Evolutionary conservation across 2,113 vertebrate genomes (phyloP).

Genomic region (Lycocorax pyrrhopterus): DNA sequence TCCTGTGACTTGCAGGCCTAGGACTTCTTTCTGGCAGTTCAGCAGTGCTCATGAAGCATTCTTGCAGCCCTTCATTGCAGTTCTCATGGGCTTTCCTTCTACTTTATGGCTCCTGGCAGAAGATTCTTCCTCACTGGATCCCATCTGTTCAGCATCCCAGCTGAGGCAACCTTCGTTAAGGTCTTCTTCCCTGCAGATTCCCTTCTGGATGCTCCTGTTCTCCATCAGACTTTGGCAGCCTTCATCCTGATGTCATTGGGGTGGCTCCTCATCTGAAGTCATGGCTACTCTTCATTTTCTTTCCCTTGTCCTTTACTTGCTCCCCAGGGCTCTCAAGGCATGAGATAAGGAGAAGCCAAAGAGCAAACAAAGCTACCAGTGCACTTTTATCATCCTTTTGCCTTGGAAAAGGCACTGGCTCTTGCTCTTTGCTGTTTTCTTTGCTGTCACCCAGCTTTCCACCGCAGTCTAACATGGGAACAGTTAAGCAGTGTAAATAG

Average conservation of each 20-base stretch:
- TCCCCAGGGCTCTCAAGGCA: not conserved
- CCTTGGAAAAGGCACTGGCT: not conserved
- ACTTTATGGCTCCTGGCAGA: not conserved
- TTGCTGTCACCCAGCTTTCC: not conserved
- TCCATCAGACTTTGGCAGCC: not conserved
- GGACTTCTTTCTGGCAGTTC: not conserved
- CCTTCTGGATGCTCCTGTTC: not conserved
- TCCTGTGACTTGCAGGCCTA: not conserved
- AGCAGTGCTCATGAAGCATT: not conserved
- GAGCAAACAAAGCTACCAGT: not conserved
- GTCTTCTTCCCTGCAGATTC: not conserved
- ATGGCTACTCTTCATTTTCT: not conserved
- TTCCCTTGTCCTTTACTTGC: not conserved
- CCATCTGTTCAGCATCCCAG: not conserved
- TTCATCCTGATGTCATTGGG: not conserved
- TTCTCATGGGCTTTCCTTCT: not conserved
- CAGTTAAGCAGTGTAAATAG: conserved; percentile 27
- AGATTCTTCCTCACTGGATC: not conserved
- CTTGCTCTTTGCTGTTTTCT: not conserved
- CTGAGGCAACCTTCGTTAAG: not conserved
- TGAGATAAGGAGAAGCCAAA: not conserved
- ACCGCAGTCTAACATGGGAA: not conserved
- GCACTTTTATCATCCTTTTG: not conserved
- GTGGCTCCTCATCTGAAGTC: not conserved
- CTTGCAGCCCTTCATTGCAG: not conserved